Evolutionary conservation across 2,797 vertebrate species (phyloP).

Genomic region (Thunnus albacares): DNA sequence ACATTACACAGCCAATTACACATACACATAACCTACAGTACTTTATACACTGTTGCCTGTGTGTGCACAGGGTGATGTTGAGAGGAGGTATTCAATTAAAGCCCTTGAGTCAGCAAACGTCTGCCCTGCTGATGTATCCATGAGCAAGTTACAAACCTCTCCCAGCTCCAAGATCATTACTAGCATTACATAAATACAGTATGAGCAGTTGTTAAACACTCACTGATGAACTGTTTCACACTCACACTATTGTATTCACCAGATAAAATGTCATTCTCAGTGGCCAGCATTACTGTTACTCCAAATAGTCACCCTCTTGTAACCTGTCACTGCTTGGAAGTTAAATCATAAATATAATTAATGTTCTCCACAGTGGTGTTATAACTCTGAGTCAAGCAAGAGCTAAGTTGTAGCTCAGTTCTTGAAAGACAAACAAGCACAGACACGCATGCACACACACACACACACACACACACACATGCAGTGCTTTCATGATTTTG

Average conservation of each 20-base stretch:
- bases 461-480: background rate
- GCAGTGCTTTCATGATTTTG: slow-evolving; percentile 24
- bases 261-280: slow-evolving; percentile 25
- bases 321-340: background rate
- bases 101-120: background rate
- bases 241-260: slow-evolving; percentile 4
- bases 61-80: slow-evolving; percentile 3
- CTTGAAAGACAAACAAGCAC: background rate
- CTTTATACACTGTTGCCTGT: background rate
- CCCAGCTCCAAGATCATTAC: slow-evolving; percentile 6
- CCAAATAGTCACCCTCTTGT: background rate
- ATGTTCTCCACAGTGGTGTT: slow-evolving; percentile 34
- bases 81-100: slow-evolving; percentile 6
- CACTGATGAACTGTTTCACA: slow-evolving; percentile 15
- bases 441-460: background rate
- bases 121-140: background rate
- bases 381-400: slow-evolving; percentile 28
- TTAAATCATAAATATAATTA: slow-evolving; percentile 30
- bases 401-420: slow-evolving; percentile 1
- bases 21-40: slow-evolving; percentile 2
- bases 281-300: slow-evolving; percentile 17
- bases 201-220: slow-evolving; percentile 14
- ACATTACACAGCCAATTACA: slow-evolving; percentile 45
- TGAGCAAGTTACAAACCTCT: slow-evolving; percentile 17
- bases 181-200: slow-evolving; percentile 5